These are phyloP conservation scores for Naso thynnoides DNA, from an alignment of 2,797 vertebrate genomes.

Conservation along the genomic window DNA sequence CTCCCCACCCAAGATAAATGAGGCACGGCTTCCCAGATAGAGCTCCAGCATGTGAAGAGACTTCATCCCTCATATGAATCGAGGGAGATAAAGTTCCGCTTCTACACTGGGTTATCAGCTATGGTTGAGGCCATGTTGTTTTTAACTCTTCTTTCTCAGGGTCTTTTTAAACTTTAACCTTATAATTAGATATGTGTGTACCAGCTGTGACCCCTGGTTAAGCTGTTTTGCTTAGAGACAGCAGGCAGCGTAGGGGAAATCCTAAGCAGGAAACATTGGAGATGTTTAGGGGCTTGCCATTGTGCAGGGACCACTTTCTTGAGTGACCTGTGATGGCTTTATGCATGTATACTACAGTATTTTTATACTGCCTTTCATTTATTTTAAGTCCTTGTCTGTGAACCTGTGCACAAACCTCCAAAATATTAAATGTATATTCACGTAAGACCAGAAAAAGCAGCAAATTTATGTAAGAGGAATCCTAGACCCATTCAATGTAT, in stretches of 20 bases:
- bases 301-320: background rate
- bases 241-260: background rate
- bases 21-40: constrained; percentile 63
- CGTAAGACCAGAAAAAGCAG: background rate
- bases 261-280: background rate
- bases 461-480: background rate
- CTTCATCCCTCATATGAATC: background rate
- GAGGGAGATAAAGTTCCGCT: constrained; percentile 40
- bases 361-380: background rate
- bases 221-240: constrained; percentile 7
- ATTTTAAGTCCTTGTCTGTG: background rate
- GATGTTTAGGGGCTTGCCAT: background rate
- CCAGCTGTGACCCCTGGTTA: constrained; percentile 10
- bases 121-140: constrained; percentile 26
- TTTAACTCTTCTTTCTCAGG: constrained; percentile 28
- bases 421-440: too few relatives aligned
- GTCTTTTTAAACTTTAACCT: constrained; percentile 29
- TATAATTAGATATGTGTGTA: constrained; percentile 25
- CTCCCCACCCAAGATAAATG: constrained; percentile 77
- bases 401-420: background rate
- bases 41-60: constrained; percentile 15
- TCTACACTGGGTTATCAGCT: constrained; percentile 47
- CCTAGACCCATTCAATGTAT: background rate
- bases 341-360: background rate
- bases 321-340: background rate